Conservation (phyloP, 2,113 vertebrate species). For the Nyctereutes procyonoides region DNA sequence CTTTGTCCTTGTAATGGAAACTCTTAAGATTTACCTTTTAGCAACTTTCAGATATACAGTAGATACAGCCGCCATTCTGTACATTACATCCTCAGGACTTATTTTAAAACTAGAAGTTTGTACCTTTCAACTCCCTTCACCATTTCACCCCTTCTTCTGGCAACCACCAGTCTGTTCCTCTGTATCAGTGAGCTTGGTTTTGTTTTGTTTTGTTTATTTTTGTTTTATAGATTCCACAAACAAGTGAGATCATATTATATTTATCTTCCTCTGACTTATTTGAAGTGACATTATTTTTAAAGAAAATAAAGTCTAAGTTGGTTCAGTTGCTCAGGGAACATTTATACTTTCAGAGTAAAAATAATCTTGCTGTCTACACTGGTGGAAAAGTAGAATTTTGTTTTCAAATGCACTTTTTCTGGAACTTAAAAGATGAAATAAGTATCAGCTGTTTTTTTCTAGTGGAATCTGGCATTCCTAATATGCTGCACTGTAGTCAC, state of each 20-base stretch:
- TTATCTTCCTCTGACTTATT: neutral
- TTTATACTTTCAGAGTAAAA: constrained; percentile 39
- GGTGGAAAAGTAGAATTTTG: constrained; percentile 57
- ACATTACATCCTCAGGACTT: neutral
- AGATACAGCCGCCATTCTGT: neutral
- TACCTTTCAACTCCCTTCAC: neutral
- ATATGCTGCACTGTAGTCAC: neutral
- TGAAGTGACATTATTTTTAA: constrained; percentile 32
- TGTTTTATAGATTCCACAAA: neutral
- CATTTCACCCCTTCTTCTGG: neutral
- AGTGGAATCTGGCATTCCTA: neutral
- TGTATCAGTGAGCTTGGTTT: neutral
- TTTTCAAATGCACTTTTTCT: constrained; percentile 44
- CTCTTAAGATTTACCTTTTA: neutral
- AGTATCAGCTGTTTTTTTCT: constrained; percentile 42
- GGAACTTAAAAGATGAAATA: constrained; percentile 20
- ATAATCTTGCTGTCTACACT: neutral
- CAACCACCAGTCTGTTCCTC: neutral
- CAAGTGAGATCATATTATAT: neutral
- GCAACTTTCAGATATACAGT: neutral
- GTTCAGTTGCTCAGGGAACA: constrained; percentile 25
- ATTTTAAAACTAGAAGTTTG: neutral
- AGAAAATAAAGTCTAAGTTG: constrained; percentile 6
- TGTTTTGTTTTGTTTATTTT: neutral
- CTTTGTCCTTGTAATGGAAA: neutral